These are phyloP conservation scores for Sebastes taczanowskii DNA, from an alignment of 2,797 vertebrate genomes.

Conservation along the genomic window DNA sequence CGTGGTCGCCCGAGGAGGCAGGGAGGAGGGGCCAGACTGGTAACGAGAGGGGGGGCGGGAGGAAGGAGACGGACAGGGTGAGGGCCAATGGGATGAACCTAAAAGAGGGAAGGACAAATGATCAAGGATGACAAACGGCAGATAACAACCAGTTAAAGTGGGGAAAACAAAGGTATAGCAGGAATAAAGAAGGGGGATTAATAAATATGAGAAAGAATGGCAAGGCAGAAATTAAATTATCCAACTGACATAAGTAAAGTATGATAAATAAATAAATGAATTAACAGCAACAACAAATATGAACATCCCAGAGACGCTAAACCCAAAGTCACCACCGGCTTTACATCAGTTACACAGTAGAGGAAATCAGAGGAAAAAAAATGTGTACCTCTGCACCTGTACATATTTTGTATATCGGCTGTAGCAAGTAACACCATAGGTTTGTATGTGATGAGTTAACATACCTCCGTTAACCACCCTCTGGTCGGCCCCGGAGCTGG, in stretches of 20 bases:
- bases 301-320: background rate
- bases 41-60: slow-evolving; percentile 99
- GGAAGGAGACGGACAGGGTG: slow-evolving; percentile 99
- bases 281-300: slow-evolving; percentile 1
- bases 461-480: slow-evolving; percentile 98
- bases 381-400: background rate
- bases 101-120: slow-evolving; percentile 90
- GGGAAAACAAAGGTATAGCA: slow-evolving; percentile 76
- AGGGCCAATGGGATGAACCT: slow-evolving; percentile 94
- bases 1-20: slow-evolving; percentile 98
- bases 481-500: slow-evolving; percentile 92
- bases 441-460: slow-evolving; percentile 27
- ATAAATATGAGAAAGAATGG: slow-evolving; percentile 58
- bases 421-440: background rate
- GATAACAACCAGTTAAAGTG: slow-evolving; percentile 83
- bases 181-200: slow-evolving; percentile 42
- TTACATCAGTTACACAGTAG: background rate
- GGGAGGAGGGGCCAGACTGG: slow-evolving; percentile 98
- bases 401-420: background rate
- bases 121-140: slow-evolving; percentile 89
- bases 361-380: background rate
- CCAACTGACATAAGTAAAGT: background rate
- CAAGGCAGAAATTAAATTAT: slow-evolving; percentile 20
- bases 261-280: background rate
- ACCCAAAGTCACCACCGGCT: background rate